Percentiles rank a stretch among this genome's conserved stretches.
Evolutionary conservation across 2,888 invertebrate genomes (phyloP).

Genomic region (Cephus pygmeus): DNA sequence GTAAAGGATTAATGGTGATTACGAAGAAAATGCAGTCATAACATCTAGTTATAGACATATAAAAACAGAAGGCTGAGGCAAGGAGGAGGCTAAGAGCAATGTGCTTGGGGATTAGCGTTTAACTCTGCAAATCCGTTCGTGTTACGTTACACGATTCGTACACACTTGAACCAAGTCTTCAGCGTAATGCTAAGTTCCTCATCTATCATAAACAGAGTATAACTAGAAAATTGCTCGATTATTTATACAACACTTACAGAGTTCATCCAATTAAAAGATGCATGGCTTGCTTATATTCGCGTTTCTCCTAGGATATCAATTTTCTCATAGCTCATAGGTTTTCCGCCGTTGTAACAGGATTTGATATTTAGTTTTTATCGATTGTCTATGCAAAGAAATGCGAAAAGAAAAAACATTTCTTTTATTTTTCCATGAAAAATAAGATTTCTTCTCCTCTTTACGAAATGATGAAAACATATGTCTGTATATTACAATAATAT

Average conservation of each 20-base stretch:
- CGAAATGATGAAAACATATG: neutral
- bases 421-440: neutral
- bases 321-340: neutral
- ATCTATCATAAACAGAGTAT: neutral
- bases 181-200: neutral
- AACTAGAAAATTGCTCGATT: constrained; percentile 11
- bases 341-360: neutral
- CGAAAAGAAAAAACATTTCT: neutral
- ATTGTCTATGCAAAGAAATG: too few species aligned
- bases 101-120: neutral
- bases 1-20: constrained; percentile 33
- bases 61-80: neutral
- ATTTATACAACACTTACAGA: constrained; percentile 12
- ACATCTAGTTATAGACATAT: constrained; percentile 22
- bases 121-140: neutral
- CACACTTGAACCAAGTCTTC: neutral
- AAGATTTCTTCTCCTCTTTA: neutral
- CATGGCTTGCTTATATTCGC: neutral
- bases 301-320: neutral
- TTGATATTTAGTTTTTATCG: neutral
- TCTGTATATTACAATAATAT: neutral
- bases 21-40: constrained; percentile 39
- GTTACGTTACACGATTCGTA: neutral
- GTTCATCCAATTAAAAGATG: neutral
- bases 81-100: neutral